Evolutionary conservation across 2,797 vertebrate genomes (phyloP).

Genomic region (Enteromius thamalakanensis): DNA sequence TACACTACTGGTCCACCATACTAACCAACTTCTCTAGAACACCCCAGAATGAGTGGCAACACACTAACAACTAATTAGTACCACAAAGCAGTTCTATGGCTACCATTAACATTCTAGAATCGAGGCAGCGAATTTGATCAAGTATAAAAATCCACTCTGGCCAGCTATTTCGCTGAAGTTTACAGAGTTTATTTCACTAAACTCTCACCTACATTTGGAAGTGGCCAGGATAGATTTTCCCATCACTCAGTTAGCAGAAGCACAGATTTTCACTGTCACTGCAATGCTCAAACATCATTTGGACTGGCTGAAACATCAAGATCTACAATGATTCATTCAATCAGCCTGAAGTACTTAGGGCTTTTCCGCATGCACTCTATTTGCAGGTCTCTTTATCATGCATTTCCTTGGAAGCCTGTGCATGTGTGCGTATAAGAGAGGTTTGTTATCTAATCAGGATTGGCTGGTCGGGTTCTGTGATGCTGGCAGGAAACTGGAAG

Average conservation of each 20-base stretch:
- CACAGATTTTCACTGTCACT: constrained; percentile 1
- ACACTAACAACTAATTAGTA: background rate
- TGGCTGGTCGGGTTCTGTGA: constrained; percentile 71
- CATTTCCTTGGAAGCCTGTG: constrained; percentile 34
- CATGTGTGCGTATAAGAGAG: constrained; percentile 52
- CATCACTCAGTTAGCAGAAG: background rate
- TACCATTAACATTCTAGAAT: background rate
- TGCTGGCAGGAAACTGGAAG: constrained; percentile 68
- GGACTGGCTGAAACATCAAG: constrained; percentile 1
- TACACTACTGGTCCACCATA: background rate
- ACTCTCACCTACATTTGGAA: constrained; percentile 4
- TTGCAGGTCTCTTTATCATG: constrained; percentile 18
- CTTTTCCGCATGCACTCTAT: constrained; percentile 21
- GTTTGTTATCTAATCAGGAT: constrained; percentile 83
- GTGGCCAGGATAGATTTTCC: background rate
- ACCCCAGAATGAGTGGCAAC: background rate
- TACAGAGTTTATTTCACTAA: background rate
- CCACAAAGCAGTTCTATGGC: background rate
- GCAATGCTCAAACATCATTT: constrained; percentile 1
- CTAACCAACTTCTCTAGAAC: constrained; percentile 3
- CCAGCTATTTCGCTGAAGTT: too few species aligned
- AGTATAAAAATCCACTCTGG: background rate
- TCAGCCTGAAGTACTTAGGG: constrained; percentile 16
- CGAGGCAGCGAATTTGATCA: background rate
- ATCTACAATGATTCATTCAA: constrained; percentile 6